These are phyloP conservation scores for Melikaiella ostensackeni DNA, from an alignment of 2,888 invertebrate genomes.

Conservation along the genomic window DNA sequence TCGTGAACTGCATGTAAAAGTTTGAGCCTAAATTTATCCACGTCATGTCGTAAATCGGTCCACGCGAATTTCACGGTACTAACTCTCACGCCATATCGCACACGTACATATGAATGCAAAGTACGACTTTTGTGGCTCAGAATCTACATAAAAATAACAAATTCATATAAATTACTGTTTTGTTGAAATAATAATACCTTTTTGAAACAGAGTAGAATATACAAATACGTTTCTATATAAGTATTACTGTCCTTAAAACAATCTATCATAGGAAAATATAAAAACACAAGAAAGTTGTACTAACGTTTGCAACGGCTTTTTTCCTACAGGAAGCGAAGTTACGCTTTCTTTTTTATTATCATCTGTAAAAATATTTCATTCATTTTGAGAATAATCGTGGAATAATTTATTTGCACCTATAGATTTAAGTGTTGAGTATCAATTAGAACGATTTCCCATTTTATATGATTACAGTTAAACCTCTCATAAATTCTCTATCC, in stretches of 20 bases:
- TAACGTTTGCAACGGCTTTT: too few species aligned
- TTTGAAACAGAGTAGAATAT: not conserved
- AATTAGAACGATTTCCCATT: too few species aligned
- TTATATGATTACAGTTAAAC: too few species aligned
- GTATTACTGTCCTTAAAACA: too few species aligned
- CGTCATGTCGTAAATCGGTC: not conserved
- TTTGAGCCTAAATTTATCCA: slow-evolving; percentile 3
- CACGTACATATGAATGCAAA: not conserved
- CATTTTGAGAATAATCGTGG: too few species aligned
- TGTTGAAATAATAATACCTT: not conserved
- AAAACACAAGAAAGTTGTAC: too few species aligned
- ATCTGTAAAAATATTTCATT: too few species aligned
- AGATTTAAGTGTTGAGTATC: too few species aligned
- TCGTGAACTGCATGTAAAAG: slow-evolving; percentile 1
- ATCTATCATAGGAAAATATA: too few species aligned
- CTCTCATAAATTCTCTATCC: not conserved
- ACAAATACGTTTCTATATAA: not conserved
- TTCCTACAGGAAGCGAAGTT: too few species aligned
- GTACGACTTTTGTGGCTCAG: not conserved
- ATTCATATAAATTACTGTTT: not conserved
- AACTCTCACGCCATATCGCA: not conserved
- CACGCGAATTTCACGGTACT: not conserved
- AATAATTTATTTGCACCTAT: too few species aligned
- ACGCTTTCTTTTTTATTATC: too few species aligned
- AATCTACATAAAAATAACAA: not conserved